phyloP scores from a whole-genome alignment of 2,888 invertebrate species.

The Nysson spinosus region DNA sequence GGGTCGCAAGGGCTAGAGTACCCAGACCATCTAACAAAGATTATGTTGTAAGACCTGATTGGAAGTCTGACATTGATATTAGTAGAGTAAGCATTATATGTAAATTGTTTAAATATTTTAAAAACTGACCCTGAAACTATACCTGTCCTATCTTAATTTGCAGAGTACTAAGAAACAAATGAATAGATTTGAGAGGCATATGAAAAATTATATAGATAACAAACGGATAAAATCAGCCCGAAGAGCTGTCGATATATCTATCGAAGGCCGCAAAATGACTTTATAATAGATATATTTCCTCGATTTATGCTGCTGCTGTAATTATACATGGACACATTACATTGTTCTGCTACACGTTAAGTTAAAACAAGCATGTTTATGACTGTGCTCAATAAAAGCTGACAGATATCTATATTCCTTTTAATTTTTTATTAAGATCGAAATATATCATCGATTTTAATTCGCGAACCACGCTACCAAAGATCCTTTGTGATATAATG shows the following conservation, averaged over 20 bases:
- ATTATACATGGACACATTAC: background rate
- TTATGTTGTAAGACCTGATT: constrained; percentile 96
- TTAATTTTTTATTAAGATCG: too few relatives aligned
- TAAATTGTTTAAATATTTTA: background rate
- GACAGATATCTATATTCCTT: too few relatives aligned
- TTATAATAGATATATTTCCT: constrained; percentile 79
- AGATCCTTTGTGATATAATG: too few relatives aligned
- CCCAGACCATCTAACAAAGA: constrained; percentile 97
- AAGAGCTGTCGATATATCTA: constrained; percentile 95
- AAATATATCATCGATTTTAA: too few relatives aligned
- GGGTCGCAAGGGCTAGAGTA: constrained; percentile 96
- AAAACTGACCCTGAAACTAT: constrained; percentile 1
- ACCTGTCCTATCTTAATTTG: constrained; percentile 58
- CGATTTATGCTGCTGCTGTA: constrained; percentile 1
- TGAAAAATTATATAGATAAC: constrained; percentile 92
- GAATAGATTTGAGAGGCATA: constrained; percentile 94
- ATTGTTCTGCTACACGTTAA: constrained; percentile 5
- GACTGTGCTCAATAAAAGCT: constrained; percentile 38
- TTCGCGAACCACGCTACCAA: too few relatives aligned
- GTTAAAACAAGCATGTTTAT: constrained; percentile 6
- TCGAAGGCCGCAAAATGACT: constrained; percentile 97
- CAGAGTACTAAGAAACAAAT: constrained; percentile 89
- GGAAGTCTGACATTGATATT: constrained; percentile 92
- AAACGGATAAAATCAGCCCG: constrained; percentile 88
- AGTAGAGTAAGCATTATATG: constrained; percentile 78